Base-by-base conservation (phyloP, 2,888 invertebrate species). In the Meandrusa payeni region DNA sequence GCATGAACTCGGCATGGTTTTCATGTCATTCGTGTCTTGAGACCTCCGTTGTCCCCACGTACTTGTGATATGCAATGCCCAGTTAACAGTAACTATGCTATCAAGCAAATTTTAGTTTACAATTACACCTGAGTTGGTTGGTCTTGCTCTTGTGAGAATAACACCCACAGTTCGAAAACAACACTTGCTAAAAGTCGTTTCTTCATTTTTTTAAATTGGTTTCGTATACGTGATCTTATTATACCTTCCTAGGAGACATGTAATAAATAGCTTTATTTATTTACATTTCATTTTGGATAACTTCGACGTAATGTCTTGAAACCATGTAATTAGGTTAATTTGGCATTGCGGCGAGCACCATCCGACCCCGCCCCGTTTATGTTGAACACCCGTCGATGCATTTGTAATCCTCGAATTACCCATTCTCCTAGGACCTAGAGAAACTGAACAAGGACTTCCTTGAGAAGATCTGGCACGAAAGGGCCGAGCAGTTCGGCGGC, bases 391-490 rank as follows among this genome's bases (percentile, higher is more conserved):
- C 42, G 7, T 22, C 41, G 13, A 24, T 6, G 37, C 42, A 43
- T 43, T 42, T 43, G 42, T 69, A 79, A 69, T 68, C 83, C 79
- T 69, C 51, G 74, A 79, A 75, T 79, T 80, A 76, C 74, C 80
- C 63, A 57, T 72, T 74, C 76, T 77, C 71, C 57, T 92, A 97
- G 97, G 97, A 97, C 83, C 93, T 93, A 87, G 94, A 94, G 88
- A 93, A 92, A 70, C 89, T 91, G 81, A 91, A 90, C 89, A 96
- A 96, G 91, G 96, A 97, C 87, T 79, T 78, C 77, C 83, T 91
- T 74, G 97, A 97, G 90, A 96, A 95, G 89, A 89, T 90, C 74
- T 97, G 97, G 97, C 90, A 92, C 68, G 95, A 96, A 85, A 95
- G 93, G 88, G 91, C 93, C 87, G 93, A 94, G 63, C 95, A 95